Percentiles rank a stretch among this genome's conserved stretches.
These are phyloP conservation scores for Shargacucullia verbasci DNA, from an alignment of 2,888 invertebrate genomes.

Conservation along the genomic window DNA sequence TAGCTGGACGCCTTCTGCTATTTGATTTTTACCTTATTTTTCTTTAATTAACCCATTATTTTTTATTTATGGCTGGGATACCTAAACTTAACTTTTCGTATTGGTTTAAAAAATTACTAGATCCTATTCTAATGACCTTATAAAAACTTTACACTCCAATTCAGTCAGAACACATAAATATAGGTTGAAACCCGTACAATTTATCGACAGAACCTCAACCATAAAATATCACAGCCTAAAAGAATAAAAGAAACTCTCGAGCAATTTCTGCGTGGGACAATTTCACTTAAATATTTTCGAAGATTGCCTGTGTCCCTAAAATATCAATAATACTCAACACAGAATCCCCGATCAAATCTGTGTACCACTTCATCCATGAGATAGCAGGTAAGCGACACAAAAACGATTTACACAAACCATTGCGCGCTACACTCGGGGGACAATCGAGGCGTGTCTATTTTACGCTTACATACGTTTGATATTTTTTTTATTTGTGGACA, in stretches of 20 bases:
- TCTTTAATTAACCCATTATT: too few relatives aligned
- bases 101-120: too few relatives aligned
- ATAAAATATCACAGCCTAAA: neutral
- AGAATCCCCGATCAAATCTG: slow-evolving; percentile 30
- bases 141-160: too few relatives aligned
- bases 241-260: slow-evolving; percentile 5
- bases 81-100: too few relatives aligned
- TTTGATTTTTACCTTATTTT: neutral
- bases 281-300: slow-evolving; percentile 30
- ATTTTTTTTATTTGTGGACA: slow-evolving; percentile 22
- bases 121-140: too few relatives aligned
- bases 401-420: slow-evolving; percentile 46
- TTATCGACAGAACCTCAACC: neutral
- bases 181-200: neutral
- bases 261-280: neutral
- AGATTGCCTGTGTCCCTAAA: slow-evolving; percentile 35
- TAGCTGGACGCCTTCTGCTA: neutral
- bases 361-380: slow-evolving; percentile 19
- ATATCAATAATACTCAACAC: slow-evolving; percentile 39
- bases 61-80: too few relatives aligned
- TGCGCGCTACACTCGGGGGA: slow-evolving; percentile 33
- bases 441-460: slow-evolving; percentile 27
- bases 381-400: slow-evolving; percentile 38
- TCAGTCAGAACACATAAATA: neutral
- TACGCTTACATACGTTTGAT: slow-evolving; percentile 26